phyloP scores from a whole-genome alignment of 1,140 invertebrate species.

The Caligus rogercresseyi region DNA sequence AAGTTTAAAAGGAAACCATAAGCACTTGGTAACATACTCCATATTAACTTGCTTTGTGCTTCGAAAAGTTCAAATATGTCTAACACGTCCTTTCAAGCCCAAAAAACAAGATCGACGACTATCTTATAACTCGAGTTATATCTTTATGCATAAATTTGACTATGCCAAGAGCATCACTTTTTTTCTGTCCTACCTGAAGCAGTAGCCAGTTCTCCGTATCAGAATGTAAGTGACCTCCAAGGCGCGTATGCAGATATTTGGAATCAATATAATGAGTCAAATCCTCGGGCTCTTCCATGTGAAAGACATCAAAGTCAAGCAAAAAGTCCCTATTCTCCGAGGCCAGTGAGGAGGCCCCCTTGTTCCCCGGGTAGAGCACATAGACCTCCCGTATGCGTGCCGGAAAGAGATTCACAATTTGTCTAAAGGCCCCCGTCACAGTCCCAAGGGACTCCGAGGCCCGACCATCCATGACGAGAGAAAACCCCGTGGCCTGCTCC shows the following conservation, averaged over 20 bases:
- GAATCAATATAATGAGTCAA: constrained; percentile 12
- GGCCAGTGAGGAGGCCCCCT: not conserved
- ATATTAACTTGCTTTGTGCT: too few species aligned
- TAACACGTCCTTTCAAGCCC: too few species aligned
- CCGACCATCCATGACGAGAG: constrained; percentile 1
- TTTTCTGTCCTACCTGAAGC: constrained; percentile 1
- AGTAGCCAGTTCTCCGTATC: constrained; percentile 15
- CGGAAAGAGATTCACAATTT: constrained; percentile 11
- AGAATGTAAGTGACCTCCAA: not conserved
- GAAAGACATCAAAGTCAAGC: constrained; percentile 16
- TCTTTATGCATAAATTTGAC: too few species aligned
- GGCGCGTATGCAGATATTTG: not conserved
- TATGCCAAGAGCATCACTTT: too few species aligned
- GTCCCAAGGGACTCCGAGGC: not conserved
- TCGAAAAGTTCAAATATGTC: too few species aligned
- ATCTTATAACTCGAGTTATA: too few species aligned
- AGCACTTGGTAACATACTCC: too few species aligned
- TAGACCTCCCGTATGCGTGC: constrained; percentile 9
- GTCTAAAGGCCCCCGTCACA: not conserved
- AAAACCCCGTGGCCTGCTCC: constrained; percentile 14
- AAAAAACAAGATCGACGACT: too few species aligned
- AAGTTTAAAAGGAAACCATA: too few species aligned
- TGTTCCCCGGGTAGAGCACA: not conserved
- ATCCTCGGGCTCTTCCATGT: constrained; percentile 6
- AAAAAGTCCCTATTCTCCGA: constrained; percentile 2